Conservation (phyloP, 2,888 invertebrate genomes). For the Rutpela maculata region DNA sequence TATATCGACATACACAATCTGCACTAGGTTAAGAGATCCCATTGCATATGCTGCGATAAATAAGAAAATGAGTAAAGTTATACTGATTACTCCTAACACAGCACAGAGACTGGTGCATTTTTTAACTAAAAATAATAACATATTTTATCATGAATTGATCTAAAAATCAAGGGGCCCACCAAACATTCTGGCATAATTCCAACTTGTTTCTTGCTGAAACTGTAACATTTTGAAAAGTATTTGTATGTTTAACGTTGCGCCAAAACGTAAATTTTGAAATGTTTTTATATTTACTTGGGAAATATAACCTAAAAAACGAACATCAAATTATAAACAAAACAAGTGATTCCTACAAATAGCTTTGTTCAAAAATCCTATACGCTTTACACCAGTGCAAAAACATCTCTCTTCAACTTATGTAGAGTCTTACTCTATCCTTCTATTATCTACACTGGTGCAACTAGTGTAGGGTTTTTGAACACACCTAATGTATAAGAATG, state of each 20-base stretch:
- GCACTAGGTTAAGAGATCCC: conserved; percentile 21
- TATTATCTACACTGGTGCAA: too few relatives aligned
- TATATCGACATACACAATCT: conserved; percentile 53
- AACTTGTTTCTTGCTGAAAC: background rate
- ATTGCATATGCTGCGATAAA: conserved; percentile 23
- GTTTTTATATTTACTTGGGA: background rate
- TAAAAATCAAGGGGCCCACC: background rate
- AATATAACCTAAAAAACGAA: background rate
- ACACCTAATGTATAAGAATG: too few relatives aligned
- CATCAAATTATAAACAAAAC: background rate
- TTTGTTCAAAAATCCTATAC: too few relatives aligned
- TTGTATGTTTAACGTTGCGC: background rate
- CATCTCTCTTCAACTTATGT: too few relatives aligned
- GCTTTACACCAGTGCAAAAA: too few relatives aligned
- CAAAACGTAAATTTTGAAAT: background rate
- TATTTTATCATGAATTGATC: background rate
- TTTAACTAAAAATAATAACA: conserved; percentile 10
- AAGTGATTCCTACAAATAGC: too few relatives aligned
- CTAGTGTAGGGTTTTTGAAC: too few relatives aligned
- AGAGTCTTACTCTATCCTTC: too few relatives aligned
- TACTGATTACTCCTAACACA: background rate
- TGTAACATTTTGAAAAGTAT: background rate
- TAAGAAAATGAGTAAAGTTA: conserved; percentile 7
- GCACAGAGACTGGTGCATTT: background rate
- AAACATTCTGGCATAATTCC: background rate